Evolutionary conservation across 2,797 vertebrate genomes (phyloP), one percentile per base, ranked within the genome.

Genomic region (Oryzias sinensis): DNA sequence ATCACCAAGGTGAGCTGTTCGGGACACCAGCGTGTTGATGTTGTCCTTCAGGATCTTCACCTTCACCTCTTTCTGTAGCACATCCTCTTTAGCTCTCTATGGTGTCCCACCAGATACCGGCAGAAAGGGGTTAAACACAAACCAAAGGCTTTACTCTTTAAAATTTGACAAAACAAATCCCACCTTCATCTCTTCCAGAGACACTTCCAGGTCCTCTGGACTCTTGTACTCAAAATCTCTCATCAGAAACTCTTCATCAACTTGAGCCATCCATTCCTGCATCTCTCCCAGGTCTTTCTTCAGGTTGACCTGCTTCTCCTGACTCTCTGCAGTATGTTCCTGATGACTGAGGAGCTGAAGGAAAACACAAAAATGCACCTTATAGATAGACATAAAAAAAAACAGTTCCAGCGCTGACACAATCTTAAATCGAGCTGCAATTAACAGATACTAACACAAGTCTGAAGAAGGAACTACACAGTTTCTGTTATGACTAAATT

Each of bases 31-130:
- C 74, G 93, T 72, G 80, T 94, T 95, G 83, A 99, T 96, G 78
- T 85, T 98, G 88, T 99, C 97, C 83, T 95, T 99, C 64, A 99
- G 87, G 83, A 99, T 99, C 89, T 98, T 99, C 79, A 99, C 97
- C 51, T 96, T 88, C 83, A 98, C 97, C 79, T 99, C 97, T 62
- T 99, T 99, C 92, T 99, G 97, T 37, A 97, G 66, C 90, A 99
- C 97, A n/a, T 99, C 97, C 91, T 98, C 97, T 88, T 96, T 95
- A 0, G 96, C 97, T 76, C 96, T 94, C 97, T 99, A 88, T 16
- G 53, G 79, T 15, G 54, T 78, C 2, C 68, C 15, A 55, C 0
- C 4, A 50, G 2, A 24, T n/a, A 37, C 55, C 6, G 18, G 20
- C 22, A 14, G 6, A 14, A 47, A 42, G 37, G 33, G 4, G 6